Base-by-base conservation (phyloP, 2,113 vertebrate species). In the Phylloscopus trochilus region DNA sequence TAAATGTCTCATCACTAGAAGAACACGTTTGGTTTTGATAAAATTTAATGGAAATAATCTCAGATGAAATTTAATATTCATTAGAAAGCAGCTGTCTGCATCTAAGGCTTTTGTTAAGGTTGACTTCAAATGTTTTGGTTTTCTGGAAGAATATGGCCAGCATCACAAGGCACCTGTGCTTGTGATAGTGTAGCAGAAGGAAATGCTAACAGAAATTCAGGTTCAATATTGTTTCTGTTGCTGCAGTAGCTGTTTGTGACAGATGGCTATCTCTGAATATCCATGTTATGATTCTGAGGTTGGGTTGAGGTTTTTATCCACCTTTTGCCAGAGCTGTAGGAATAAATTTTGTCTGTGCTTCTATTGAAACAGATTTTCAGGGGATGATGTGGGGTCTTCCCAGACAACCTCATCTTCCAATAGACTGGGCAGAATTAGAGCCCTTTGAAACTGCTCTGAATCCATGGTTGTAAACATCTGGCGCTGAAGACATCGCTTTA, bases 231-330 rank as follows among this genome's bases (percentile, higher is more conserved):
- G 44, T 35, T 88, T 69, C 41, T 72, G 18, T 46, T 85, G 28
- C 37, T 80, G 41, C 47, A 77, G 58, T 47, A 80, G 28, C 20
- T 85, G 2, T 52, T 72, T 91, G 47, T 93, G 67, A 69, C 52
- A 96, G 56, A 85, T 75, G n/a, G 49, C 21, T 92, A 23, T 90
- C 93, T 94, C 62, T 95, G 67, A n/a, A 89, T 69, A 89, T 46
- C n/a, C 23, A 0, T 51, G 28, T 79, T 86, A n/a, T 10, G 47
- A 87, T 89, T 92, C n/a, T 64, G 21, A 77, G 10, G 27, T 35
- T 55, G n/a, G 19, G 8, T 68, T 4, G 0, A 4, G 12, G 6
- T 1, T 18, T 58, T 63, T 15, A 37, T 49, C 7, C 66, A 80
- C 17, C 30, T 90, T 90, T 84, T 81, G 1, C 37, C 60, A 37